Conservation (phyloP, 2,797 vertebrate genomes). For the Anniella stebbinsi region DNA sequence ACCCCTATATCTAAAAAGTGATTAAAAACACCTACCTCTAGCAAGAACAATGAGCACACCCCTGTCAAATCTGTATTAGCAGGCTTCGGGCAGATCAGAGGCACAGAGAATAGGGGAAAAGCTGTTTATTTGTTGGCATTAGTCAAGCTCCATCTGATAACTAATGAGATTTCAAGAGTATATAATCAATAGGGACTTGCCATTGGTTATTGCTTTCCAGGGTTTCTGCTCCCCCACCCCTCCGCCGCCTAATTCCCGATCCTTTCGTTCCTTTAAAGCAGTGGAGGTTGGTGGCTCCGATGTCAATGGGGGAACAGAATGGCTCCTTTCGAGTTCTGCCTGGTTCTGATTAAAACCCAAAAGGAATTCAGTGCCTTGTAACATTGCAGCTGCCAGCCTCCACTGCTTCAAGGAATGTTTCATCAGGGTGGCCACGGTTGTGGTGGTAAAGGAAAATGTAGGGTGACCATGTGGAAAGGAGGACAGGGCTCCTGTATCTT, state of each 20-base stretch:
- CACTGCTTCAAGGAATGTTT: conserved; percentile 21
- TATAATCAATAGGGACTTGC: conserved; percentile 64
- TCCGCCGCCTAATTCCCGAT: no score
- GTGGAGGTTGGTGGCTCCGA: no score
- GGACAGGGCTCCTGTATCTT: no score
- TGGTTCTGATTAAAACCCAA: no score
- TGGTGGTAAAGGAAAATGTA: not conserved
- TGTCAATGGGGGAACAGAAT: no score
- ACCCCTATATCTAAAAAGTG: conserved; percentile 52
- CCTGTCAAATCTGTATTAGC: conserved; percentile 45
- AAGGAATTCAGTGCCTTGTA: no score
- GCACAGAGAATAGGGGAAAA: conserved; percentile 23
- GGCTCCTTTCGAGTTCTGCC: no score
- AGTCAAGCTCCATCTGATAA: conserved; percentile 56
- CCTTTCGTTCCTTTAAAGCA: conserved; percentile 38
- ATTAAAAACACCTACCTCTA: conserved; percentile 41
- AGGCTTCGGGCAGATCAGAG: conserved; percentile 45
- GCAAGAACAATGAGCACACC: conserved; percentile 48
- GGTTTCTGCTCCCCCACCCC: not conserved
- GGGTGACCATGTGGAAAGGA: no score
- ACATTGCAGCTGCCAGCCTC: no score
- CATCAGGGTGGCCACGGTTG: not conserved
- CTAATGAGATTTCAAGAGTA: conserved; percentile 61
- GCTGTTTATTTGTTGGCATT: conserved; percentile 56
- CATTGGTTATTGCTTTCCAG: conserved; percentile 54